Base-by-base conservation (phyloP, 2,888 invertebrate genomes). In the Leucozona laternaria region DNA sequence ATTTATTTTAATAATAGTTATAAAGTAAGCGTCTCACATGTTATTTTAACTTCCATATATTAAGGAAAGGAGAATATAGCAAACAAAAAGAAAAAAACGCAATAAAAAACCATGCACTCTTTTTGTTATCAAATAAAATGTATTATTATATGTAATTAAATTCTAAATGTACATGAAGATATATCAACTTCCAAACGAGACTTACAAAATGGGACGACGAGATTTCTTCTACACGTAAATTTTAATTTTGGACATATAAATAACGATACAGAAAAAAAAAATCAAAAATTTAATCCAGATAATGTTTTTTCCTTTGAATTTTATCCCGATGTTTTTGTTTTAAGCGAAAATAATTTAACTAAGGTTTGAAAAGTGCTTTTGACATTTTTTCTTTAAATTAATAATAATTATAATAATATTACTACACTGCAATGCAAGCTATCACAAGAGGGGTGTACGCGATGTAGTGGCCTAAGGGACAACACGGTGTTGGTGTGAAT, bases 401-500 rank as follows among this genome's bases (percentile, higher is more conserved):
- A 31, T 72, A 58, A 62, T 20, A 20, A 20, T 20, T 20, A 48
- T 48, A 68, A 73, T 76, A 68, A 78, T 22, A 73, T 58, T 78
- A 73, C 48, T 75, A 75, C 37, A 79, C 64, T 86, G 73, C 71
- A 86, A 86, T 82, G 75, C 82, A 82, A 78, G 71, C 86, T 86
- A 86, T 86, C 86, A 86, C 86, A 86, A 82, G 71, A 57, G 73
- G 75, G 77, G 78, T 86, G 78, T 71, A 86, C 50, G 58, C 64
- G 58, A 68, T 37, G 50, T 75, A 66, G 81, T 81, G 40, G 85
- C 77, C 72, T 72, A 70, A 53, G 15, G 53, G 71, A 70, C 31
- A 60, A 76, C 50, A 50, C n/a, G 22, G 45, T 66, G 48, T 48
- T 48, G 10, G 37, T 53, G 37, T 64, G 71, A 15, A 28, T 34